Evolutionary conservation across 2,113 vertebrate genomes (phyloP), one percentile per base, ranked within the genome.

Genomic region (Menura novaehollandiae): DNA sequence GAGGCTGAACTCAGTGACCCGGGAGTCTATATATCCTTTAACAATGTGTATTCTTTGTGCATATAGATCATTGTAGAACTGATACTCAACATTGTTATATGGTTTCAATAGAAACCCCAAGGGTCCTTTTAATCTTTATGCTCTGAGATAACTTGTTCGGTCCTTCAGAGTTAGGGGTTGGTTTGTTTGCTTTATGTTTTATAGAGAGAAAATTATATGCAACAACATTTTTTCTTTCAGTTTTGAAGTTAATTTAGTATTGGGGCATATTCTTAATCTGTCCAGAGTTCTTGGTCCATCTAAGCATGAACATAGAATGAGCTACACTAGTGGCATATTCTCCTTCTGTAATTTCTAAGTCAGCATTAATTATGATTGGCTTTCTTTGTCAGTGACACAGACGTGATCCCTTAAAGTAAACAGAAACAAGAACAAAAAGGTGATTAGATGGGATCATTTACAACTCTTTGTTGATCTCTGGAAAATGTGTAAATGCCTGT

Each of bases 1-100:
- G 64, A 47, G 27, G 43, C 69, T 86, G 79, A 79, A 81, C 76
- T 43, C 11, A 12, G 47, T 87, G 83, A 89, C 69, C 83, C 47
- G 15, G 47, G 86, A 87, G 80, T 82, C 76, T 72, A 58, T 93
- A 75, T 75, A 84, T 96, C 86, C 88, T 91, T 91, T 90, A 84
- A 80, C 13, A 81, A 35, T 21, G 18, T 74, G 24, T 47, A 8
- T 63, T 23, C 59, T 92, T 86, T 93, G 63, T 77, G 63, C 28
- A 33, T 74, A 78, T 81, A 84, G 64, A 92, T 96, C 55, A 86
- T 5, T 82, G 76, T 46, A 85, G 80, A 68, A 18, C 72, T 68
- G 49, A 44, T 93, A 24, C 14, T 91, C 64, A 67, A 49, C 35
- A 23, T 85, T 72, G 68, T 84, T 74, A 20, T 5, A 37, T 43